A percentile compares a stretch with the other conserved stretches of the same genome.
phyloP scores from a whole-genome alignment of 1,140 invertebrate species.

The Brachystomella parvula region DNA sequence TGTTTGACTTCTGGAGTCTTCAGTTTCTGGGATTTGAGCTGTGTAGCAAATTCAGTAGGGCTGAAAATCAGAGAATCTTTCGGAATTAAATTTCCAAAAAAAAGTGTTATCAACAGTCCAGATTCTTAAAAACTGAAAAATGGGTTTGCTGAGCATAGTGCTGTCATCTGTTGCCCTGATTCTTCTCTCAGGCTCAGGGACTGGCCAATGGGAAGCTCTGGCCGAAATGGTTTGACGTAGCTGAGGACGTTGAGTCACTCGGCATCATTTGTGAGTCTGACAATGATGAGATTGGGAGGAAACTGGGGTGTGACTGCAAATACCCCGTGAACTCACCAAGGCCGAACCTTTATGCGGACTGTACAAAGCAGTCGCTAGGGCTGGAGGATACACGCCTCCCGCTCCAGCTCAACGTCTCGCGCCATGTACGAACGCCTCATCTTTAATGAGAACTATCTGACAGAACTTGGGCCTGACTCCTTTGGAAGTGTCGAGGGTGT shows the following conservation, averaged over 20 bases:
- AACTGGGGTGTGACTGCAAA: slow-evolving; percentile 30
- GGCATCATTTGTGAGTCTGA: slow-evolving; percentile 28
- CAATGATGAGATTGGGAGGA: slow-evolving; percentile 28
- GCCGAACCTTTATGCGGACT: slow-evolving; percentile 16
- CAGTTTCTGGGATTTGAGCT: not conserved
- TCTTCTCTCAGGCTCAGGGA: too few species aligned
- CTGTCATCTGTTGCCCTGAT: not conserved
- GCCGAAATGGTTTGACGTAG: slow-evolving; percentile 5
- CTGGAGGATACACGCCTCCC: slow-evolving; percentile 19
- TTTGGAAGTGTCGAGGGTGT: slow-evolving; percentile 24
- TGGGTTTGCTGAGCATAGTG: not conserved
- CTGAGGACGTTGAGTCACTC: not conserved
- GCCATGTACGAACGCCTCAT: slow-evolving; percentile 20
- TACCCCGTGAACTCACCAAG: not conserved
- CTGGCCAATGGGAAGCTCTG: not conserved
- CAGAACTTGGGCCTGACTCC: slow-evolving; percentile 9
- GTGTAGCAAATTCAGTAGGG: too few species aligned
- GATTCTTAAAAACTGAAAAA: too few species aligned
- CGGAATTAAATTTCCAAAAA: not conserved
- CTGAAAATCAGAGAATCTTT: too few species aligned
- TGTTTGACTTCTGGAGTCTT: not conserved
- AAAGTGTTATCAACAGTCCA: too few species aligned
- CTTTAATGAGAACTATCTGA: slow-evolving; percentile 24
- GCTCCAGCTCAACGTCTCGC: slow-evolving; percentile 27
- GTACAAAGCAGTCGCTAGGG: slow-evolving; percentile 18